phyloP scores from a whole-genome alignment of 2,888 invertebrate genomes.

The Zaprionus obscuricornis region DNA sequence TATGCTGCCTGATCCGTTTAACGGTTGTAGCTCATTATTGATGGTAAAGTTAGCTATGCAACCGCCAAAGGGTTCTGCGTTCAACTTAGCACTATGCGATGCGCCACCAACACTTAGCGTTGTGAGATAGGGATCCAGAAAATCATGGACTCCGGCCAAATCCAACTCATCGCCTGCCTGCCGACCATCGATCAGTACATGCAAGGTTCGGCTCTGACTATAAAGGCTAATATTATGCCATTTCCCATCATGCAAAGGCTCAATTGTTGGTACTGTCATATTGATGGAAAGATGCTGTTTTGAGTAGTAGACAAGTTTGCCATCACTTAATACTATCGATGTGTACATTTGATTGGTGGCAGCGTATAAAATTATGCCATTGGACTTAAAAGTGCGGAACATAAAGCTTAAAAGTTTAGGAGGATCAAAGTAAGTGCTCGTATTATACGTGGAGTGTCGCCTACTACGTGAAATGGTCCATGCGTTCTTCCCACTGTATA shows the following conservation, averaged over 20 bases:
- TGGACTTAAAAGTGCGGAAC: slow-evolving; percentile 90
- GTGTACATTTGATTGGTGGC: slow-evolving; percentile 95
- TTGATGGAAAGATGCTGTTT: slow-evolving; percentile 91
- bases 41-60: slow-evolving; percentile 95
- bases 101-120: slow-evolving; percentile 91
- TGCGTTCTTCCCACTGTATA: slow-evolving; percentile 89
- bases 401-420: slow-evolving; percentile 90
- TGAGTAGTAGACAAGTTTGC: slow-evolving; percentile 91
- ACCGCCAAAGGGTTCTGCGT: slow-evolving; percentile 89
- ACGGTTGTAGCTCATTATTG: slow-evolving; percentile 94
- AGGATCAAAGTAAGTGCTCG: slow-evolving; percentile 83
- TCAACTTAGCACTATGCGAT: slow-evolving; percentile 84
- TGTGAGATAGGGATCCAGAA: slow-evolving; percentile 94
- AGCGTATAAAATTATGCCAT: slow-evolving; percentile 93
- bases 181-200: slow-evolving; percentile 88
- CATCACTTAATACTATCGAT: slow-evolving; percentile 89
- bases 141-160: slow-evolving; percentile 94
- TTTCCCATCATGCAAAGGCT: slow-evolving; percentile 89
- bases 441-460: slow-evolving; percentile 13
- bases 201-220: slow-evolving; percentile 88
- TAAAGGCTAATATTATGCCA: slow-evolving; percentile 95
- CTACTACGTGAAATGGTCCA: slow-evolving; percentile 84
- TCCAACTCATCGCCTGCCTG: slow-evolving; percentile 93
- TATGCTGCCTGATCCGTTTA: slow-evolving; percentile 93
- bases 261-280: slow-evolving; percentile 89